Evolutionary conservation across 2,113 vertebrate species (phyloP).

Genomic region (Callaeas wilsoni): DNA sequence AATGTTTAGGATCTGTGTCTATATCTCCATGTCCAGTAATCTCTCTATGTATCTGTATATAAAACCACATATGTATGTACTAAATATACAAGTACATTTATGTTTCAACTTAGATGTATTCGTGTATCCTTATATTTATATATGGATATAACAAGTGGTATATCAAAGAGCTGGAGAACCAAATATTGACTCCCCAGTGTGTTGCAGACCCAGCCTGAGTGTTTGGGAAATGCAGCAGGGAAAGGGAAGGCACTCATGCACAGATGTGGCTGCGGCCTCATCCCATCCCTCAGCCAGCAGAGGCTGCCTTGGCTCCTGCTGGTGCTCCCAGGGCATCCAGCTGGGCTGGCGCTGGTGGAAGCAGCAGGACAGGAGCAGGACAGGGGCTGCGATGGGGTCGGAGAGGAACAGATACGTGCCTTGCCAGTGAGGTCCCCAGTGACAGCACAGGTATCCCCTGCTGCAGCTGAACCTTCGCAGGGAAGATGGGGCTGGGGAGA

Average conservation of each 20-base stretch:
- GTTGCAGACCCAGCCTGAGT: not conserved
- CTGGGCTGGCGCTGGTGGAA: accelerated
- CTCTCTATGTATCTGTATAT: not conserved
- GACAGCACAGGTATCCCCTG: not conserved
- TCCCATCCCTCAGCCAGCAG: not conserved
- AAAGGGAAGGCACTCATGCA: not conserved
- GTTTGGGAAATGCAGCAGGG: not conserved
- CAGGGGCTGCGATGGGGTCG: accelerated
- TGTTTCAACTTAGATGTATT: not conserved
- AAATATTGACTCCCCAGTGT: not conserved
- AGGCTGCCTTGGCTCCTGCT: not conserved
- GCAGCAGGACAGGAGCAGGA: not conserved
- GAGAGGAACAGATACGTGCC: not conserved
- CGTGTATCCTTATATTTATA: too few species aligned
- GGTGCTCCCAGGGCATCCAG: not conserved
- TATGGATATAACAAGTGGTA: not conserved
- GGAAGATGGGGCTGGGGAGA: not conserved
- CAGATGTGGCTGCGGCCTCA: not conserved
- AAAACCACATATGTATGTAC: not conserved
- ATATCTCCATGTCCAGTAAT: not conserved
- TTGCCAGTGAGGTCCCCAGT: not conserved
- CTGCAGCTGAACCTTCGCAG: not conserved
- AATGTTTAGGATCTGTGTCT: not conserved
- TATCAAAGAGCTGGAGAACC: not conserved
- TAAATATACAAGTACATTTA: not conserved